Evolutionary conservation across 64 coral and sea anemone genomes (phyloP), one percentile per base, ranked within the genome.

Genomic region (Stylophora pistillata): DNA sequence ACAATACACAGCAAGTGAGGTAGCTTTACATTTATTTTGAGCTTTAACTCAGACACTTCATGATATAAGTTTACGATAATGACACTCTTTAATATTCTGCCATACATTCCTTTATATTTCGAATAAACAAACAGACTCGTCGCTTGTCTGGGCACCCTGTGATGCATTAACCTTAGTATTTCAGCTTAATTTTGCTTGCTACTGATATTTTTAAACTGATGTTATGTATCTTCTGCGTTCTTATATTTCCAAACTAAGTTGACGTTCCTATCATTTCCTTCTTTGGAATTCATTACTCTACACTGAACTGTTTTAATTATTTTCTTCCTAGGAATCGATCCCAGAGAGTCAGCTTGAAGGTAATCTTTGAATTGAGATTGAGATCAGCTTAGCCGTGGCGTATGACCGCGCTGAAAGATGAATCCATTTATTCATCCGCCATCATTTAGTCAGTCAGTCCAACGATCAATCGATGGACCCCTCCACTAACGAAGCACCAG

Each of bases 331-430:
- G 80, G 61, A 84, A 64, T 53, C 60, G 30, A 34, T 84, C 5
- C 34, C 62, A 13, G 80, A 84, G 41, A 69, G 37, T 33, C 80
- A 84, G 30, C 80, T 84, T 2, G 33, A 25, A 69, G 80, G 80
- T 84, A 84, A 77, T 55, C 15, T 4, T 37, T 37, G 32, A 9
- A 72, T 9, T 60, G 58, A 60, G 17, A 60, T 60, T 18, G 58
- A 60, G 17, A 60, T 13, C 13, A 60, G 13, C 15, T 73, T 73
- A 15, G 27, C 71, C 13, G 15, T 15, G 7, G 37, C 3, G 37
- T 7, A 47, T 47, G 37, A 47, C 37, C 7, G 0, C 37, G 37
- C 37, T 47, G 37, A 47, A 47, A 47, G 37, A 47, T 47, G 37
- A 47, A 73, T 72, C 32, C 73, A 14, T 18, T 37, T 37, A 20